Conservation (phyloP, 1,140 invertebrate genomes). For the Drosophila funebris region DNA sequence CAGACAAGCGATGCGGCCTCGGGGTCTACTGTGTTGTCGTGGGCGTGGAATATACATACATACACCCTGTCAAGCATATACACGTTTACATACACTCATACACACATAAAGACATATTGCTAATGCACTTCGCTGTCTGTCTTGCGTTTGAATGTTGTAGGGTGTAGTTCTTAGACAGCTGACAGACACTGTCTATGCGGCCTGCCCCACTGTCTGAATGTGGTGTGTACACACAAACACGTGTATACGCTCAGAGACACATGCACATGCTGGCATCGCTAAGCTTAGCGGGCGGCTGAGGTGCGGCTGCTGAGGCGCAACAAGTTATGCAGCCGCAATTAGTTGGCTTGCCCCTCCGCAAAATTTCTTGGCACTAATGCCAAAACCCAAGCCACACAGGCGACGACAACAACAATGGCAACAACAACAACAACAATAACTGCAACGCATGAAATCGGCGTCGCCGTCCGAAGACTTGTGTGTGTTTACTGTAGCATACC, state of each 20-base stretch:
- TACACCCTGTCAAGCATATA: background rate
- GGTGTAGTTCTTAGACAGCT: conserved; percentile 67
- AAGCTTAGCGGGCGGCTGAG: conserved; percentile 29
- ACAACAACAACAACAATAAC: background rate
- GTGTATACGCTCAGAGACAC: conserved; percentile 19
- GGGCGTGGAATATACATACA: conserved; percentile 7
- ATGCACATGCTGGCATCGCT: conserved; percentile 18
- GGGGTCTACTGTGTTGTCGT: conserved; percentile 15
- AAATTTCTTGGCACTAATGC: conserved; percentile 79
- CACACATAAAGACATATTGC: background rate
- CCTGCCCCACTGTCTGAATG: conserved; percentile 38
- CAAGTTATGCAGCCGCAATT: conserved; percentile 80
- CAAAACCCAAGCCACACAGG: conserved; percentile 70
- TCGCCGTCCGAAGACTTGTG: conserved; percentile 20
- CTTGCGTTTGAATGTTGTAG: conserved; percentile 50
- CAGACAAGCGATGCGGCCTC: conserved; percentile 67
- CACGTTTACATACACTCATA: background rate
- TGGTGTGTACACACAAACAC: conserved; percentile 37
- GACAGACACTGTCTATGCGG: conserved; percentile 49
- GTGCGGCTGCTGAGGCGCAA: conserved; percentile 52
- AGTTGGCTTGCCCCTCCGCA: conserved; percentile 66
- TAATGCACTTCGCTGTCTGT: conserved; percentile 71
- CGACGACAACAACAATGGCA: conserved; percentile 27
- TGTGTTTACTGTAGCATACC: conserved; percentile 19
- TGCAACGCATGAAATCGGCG: conserved; percentile 10